phyloP scores from a whole-genome alignment of 1,140 invertebrate genomes.

The Pinna nobilis region DNA sequence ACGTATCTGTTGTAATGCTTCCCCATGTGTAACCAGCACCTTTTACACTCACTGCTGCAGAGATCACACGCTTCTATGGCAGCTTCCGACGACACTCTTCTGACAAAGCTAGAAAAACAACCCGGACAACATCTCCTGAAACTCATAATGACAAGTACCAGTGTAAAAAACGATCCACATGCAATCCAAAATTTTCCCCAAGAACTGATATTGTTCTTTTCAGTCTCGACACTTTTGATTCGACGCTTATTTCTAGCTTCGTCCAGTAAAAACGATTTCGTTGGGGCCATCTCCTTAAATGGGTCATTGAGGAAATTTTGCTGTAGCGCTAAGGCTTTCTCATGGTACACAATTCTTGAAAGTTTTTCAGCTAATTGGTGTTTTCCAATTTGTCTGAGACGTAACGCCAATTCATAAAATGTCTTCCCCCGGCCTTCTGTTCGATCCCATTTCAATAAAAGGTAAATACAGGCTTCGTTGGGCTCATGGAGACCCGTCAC shows the following conservation, averaged over 20 bases:
- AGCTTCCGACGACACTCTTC: constrained; percentile 31
- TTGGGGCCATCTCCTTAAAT: constrained; percentile 47
- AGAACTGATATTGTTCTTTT: not conserved
- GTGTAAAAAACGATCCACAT: not conserved
- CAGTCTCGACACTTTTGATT: not conserved
- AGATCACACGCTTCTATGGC: constrained; percentile 32
- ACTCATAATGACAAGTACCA: constrained; percentile 17
- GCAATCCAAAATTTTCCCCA: constrained; percentile 18
- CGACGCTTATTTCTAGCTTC: constrained; percentile 5
- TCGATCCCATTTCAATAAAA: constrained; percentile 56
- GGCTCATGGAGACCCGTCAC: constrained; percentile 32
- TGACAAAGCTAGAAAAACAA: constrained; percentile 15
- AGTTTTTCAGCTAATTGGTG: constrained; percentile 53
- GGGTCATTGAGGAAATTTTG: constrained; percentile 56
- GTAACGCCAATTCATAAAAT: constrained; percentile 55
- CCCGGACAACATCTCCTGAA: constrained; percentile 29
- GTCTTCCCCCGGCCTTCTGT: constrained; percentile 53
- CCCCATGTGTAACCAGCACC: constrained; percentile 25
- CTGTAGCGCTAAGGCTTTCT: constrained; percentile 52
- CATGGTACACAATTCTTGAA: constrained; percentile 54
- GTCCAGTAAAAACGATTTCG: constrained; percentile 48
- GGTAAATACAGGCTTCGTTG: constrained; percentile 51
- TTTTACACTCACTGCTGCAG: constrained; percentile 27
- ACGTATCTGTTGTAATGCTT: constrained; percentile 40
- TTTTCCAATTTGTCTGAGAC: constrained; percentile 59